phyloP scores from a whole-genome alignment of 2,113 vertebrate species.

The Prochilodus magdalenae region DNA sequence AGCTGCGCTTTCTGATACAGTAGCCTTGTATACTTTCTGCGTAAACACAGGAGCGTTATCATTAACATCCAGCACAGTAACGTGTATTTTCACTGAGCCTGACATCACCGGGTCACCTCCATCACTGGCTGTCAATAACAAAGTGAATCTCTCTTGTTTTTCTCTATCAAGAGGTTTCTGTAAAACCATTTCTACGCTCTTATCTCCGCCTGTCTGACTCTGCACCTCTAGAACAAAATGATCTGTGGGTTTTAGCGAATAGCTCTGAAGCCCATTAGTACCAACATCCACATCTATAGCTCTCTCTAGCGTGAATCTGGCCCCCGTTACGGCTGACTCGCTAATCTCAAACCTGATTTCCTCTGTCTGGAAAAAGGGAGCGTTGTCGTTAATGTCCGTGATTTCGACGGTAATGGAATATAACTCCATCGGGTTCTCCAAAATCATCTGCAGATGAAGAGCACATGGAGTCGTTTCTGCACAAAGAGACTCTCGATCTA shows the following conservation, averaged over 20 bases:
- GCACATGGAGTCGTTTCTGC: conserved; percentile 35
- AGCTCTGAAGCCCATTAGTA: conserved; percentile 59
- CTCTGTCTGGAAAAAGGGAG: conserved; percentile 43
- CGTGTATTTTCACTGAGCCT: conserved; percentile 65
- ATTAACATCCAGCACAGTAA: conserved; percentile 60
- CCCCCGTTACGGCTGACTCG: conserved; percentile 53
- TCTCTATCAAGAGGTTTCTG: conserved; percentile 70
- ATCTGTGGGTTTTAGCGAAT: conserved; percentile 51
- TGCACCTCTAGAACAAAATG: conserved; percentile 57
- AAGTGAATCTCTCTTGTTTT: conserved; percentile 37
- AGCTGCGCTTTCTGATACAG: conserved; percentile 50
- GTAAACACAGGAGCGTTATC: conserved; percentile 60
- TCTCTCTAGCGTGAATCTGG: conserved; percentile 63
- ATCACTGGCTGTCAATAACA: conserved; percentile 63
- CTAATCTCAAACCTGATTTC: conserved; percentile 61
- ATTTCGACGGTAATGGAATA: conserved; percentile 66
- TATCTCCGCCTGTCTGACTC: conserved; percentile 51
- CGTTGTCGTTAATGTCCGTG: conserved; percentile 44
- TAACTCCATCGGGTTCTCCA: conserved; percentile 70
- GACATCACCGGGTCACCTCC: conserved; percentile 66
- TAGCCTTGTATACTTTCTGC: conserved; percentile 53
- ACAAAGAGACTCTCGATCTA: conserved; percentile 66
- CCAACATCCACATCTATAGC: conserved; percentile 65
- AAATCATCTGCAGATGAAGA: conserved; percentile 62
- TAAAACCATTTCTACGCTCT: conserved; percentile 61